Evolutionary conservation across 2,113 vertebrate species (phyloP).

Genomic region (Mirza zaza): DNA sequence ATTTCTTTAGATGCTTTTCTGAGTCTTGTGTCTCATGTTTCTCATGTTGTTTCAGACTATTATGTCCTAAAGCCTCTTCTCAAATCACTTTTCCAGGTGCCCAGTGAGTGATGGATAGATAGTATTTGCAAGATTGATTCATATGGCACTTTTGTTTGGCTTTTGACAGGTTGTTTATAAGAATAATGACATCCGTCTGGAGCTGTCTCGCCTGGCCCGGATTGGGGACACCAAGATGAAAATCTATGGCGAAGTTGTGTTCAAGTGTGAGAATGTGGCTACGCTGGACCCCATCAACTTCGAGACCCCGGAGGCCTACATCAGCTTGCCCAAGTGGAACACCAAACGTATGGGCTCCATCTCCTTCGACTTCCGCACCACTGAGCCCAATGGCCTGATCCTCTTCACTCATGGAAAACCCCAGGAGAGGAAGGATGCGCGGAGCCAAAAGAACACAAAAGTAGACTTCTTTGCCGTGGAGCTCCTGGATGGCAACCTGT

Average conservation of each 20-base stretch:
- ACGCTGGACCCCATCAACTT: constrained; percentile 98
- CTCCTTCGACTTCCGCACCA: constrained; percentile 97
- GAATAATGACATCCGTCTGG: constrained; percentile 97
- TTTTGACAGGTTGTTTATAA: constrained; percentile 96
- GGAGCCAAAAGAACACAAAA: constrained; percentile 96
- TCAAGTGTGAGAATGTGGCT: constrained; percentile 96
- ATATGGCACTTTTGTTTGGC: constrained; percentile 77
- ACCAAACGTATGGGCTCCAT: constrained; percentile 98
- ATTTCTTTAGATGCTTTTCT: background rate
- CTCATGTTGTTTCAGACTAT: background rate
- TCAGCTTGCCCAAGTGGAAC: constrained; percentile 97
- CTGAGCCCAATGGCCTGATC: constrained; percentile 96
- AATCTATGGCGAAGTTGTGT: constrained; percentile 96
- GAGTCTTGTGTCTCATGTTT: background rate
- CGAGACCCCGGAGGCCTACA: constrained; percentile 95
- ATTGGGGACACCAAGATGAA: constrained; percentile 99
- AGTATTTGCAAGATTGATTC: constrained; percentile 80
- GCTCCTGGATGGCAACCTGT: constrained; percentile 94
- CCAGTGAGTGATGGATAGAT: constrained; percentile 67
- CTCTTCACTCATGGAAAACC: constrained; percentile 97
- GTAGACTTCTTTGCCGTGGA: constrained; percentile 99
- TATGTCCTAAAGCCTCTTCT: constrained; percentile 52
- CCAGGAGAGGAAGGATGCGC: constrained; percentile 92
- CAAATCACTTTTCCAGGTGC: constrained; percentile 58
- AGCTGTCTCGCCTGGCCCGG: constrained; percentile 95